Evolutionary conservation across 2,797 vertebrate species (phyloP), one percentile per base, ranked within the genome.

Genomic region (Parambassis ranga): DNA sequence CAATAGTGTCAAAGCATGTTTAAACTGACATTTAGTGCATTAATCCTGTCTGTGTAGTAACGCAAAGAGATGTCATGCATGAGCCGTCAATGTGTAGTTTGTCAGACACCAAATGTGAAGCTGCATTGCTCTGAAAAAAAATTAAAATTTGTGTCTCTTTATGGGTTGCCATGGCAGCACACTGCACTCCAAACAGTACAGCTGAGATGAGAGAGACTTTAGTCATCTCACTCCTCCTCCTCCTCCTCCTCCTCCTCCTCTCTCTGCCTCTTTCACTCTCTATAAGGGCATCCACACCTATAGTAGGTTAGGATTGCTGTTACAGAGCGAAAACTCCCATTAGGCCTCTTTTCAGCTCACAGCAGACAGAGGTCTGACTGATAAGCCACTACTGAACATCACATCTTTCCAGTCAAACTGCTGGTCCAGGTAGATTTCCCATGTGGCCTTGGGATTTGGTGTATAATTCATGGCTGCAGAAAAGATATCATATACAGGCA

Each of bases 131-230:
- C 51, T 38, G 38, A 71, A 69, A 85, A 43, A 72, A 79, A 82
- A 14, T 10, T 74, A 79, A 82, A 74, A 80, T 69, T 60, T 51
- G 57, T 71, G 65, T 84, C 87, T 89, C 75, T 85, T 82, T 75
- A 72, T 1, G 53, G 53, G 91, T 93, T 92, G 87, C 89, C 87
- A 92, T 93, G 91, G 91, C 16, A 91, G 85, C 91, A 75, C 67
- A 65, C 46, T 72, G 80, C 84, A 75, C 85, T 86, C 79, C 65
- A 88, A 92, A 89, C 89, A 84, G 82, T 81, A 59, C 63, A 71
- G 77, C 77, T 83, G 86, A 91, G 76, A 86, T 57, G 83, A 87
- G 75, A 77, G 68, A 86, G 77, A 85, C 73, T 89, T 87, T 67
- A 86, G 85, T 88, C 81, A 84, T 85, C 76, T 66, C 75, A 68